Base-by-base conservation (phyloP, 2,888 invertebrate species). In the Idaea aversata region DNA sequence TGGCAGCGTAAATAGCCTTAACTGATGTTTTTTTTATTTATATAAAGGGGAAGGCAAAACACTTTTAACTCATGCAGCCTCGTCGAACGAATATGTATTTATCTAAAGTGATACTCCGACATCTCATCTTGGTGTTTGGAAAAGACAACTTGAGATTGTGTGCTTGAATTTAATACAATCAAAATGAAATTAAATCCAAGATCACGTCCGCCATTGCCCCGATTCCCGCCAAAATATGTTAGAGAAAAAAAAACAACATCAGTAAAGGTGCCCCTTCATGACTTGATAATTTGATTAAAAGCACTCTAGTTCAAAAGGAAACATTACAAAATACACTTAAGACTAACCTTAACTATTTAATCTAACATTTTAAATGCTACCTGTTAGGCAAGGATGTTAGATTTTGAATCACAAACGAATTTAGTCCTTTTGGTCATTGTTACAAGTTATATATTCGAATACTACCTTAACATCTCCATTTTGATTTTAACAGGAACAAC, bases 351-450 rank as follows among this genome's bases (percentile, higher is more conserved):
- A 47, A 47, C 13, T 47, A 47, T 13, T 47, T 47, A 47, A 47
- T 47, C 47, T 47, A 47, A 47, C 47, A 47, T 47, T 63, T 57
- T 67, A 70, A 70, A 70, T 70, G 70, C 67, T 66, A 67, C 66
- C 64, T 35, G 57, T 64, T 15, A 65, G 67, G 65, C 65, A 67
- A 67, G 59, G 59, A 59, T 59, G 59, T 25, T 59, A 59, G 16
- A 25, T 47, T 25, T 59, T 59, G 10, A 59, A 59, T 59, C 59
- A 59, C 59, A 59, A 47, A 47, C 47, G 47, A 47, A 10, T 10
- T 47, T 47, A 47, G 47, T 47, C 47, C 47, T 47, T 47, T 47
- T 47, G 47, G 47, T 47, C 6, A 47, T 47, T 47, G 47, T 47
- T 10, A 47, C 7, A 47, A 47, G 47, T 47, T 47, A 47, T 0